phyloP scores from a whole-genome alignment of 2,797 vertebrate species.

The Knipowitschia caucasica region DNA sequence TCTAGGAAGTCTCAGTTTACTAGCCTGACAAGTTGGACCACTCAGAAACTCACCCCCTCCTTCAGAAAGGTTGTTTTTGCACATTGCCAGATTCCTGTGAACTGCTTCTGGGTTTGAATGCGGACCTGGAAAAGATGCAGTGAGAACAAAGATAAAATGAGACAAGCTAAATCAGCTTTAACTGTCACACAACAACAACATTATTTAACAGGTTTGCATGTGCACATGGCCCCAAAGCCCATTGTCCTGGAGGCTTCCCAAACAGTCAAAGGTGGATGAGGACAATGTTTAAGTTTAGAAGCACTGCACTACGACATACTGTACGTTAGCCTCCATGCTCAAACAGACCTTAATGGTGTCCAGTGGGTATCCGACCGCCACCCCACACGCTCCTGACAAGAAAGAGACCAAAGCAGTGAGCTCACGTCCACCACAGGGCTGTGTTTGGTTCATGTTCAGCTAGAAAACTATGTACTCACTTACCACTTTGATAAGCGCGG shows the following conservation, averaged over 20 bases:
- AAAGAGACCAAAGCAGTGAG: neutral
- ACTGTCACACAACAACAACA: neutral
- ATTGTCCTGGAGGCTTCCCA: neutral
- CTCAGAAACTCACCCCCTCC: constrained; percentile 76
- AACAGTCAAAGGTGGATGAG: too few relatives aligned
- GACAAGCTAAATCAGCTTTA: neutral
- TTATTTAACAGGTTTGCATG: neutral
- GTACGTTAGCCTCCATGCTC: too few relatives aligned
- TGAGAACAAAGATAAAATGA: neutral
- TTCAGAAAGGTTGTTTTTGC: constrained; percentile 73
- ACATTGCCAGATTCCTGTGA: constrained; percentile 85
- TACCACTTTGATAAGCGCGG: constrained; percentile 3
- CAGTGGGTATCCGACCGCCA: constrained; percentile 70
- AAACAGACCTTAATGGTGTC: constrained; percentile 68
- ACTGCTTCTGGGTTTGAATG: constrained; percentile 86
- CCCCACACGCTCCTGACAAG: constrained; percentile 64
- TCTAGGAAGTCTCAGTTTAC: neutral
- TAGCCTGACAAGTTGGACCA: neutral
- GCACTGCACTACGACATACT: too few relatives aligned
- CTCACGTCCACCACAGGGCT: neutral
- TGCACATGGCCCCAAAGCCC: neutral
- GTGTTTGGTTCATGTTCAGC: neutral
- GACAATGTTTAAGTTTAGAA: too few relatives aligned
- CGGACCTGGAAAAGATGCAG: constrained; percentile 72
- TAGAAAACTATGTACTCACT: constrained; percentile 9